Conservation (phyloP, 1,140 invertebrate genomes). For the Aphidius ervi region DNA sequence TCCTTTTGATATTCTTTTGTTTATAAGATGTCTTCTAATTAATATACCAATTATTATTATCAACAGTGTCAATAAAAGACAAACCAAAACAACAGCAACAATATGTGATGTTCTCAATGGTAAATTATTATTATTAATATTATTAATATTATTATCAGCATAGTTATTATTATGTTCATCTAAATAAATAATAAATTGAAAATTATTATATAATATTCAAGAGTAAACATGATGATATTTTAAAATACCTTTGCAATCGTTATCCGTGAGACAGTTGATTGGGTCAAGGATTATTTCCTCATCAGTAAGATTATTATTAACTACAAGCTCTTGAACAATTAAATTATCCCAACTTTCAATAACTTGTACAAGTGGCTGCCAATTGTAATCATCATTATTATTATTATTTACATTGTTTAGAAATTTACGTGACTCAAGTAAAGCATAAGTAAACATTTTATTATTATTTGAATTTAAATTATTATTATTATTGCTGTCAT, state of each 20-base stretch:
- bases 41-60: constrained; percentile 37
- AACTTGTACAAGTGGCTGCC: constrained; percentile 44
- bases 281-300: constrained; percentile 33
- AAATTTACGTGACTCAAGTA: constrained; percentile 34
- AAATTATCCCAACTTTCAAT: constrained; percentile 34
- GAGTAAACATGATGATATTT: too few relatives aligned
- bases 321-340: constrained; percentile 35
- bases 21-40: constrained; percentile 58
- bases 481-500: constrained; percentile 27
- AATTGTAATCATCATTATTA: constrained; percentile 16
- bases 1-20: constrained; percentile 66
- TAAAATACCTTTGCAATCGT: constrained; percentile 31
- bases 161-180: too few relatives aligned
- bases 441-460: constrained; percentile 46
- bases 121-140: constrained; percentile 31
- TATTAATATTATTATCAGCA: constrained; percentile 20
- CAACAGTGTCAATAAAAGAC: constrained; percentile 40
- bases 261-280: constrained; percentile 36
- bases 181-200: too few relatives aligned
- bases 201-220: too few relatives aligned
- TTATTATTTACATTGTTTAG: background rate
- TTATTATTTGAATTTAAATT: constrained; percentile 45
- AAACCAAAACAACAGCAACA: constrained; percentile 43
- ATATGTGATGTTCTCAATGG: constrained; percentile 44
- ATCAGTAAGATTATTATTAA: constrained; percentile 33